Evolutionary conservation across 2,888 invertebrate species (phyloP), one percentile per base, ranked within the genome.

Genomic region (Ichneumoninae sp.): DNA sequence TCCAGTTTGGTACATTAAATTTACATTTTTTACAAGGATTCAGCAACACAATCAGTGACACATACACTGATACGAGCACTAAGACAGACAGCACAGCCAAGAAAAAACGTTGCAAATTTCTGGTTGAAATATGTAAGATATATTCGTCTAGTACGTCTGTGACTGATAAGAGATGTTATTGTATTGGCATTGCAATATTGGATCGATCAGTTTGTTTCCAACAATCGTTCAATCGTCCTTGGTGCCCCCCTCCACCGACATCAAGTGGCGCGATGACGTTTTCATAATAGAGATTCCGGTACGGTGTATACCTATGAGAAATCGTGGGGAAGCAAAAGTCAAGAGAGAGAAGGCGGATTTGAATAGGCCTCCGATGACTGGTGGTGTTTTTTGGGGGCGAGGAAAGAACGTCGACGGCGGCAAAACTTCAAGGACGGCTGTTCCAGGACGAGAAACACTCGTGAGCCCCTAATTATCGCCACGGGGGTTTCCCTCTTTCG

Each of bases 381-480:
- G 91, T 90, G 90, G 87, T 88, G 89, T 88, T 89, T 88, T 60
- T 88, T 89, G 87, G 85, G 75, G 73, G 85, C 77, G 81, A 74
- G 73, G 73, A 65, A 74, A 69, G 54, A 74, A 77, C 26, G 5
- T 40, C 60, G 81, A 60, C 69, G 88, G 92, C 93, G 93, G 93
- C 92, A 86, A 91, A 93, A 92, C 93, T 93, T 93, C 92, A 93
- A 93, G 93, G 92, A 91, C 90, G 90, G 89, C 89, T 83, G 86
- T 89, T 88, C 90, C 91, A 92, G 89, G 91, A 90, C 91, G 91
- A 93, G 92, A 92, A 93, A 93, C 92, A 93, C 93, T 92, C 93
- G 92, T 91, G 92, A 93, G 91, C 91, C 92, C 92, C 93, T 93
- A 93, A 93, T 93, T 93, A 93, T 93, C 93, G 88, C 93, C 89